Conservation (phyloP, 2,797 vertebrate genomes). For the Orestias chungarensis region DNA sequence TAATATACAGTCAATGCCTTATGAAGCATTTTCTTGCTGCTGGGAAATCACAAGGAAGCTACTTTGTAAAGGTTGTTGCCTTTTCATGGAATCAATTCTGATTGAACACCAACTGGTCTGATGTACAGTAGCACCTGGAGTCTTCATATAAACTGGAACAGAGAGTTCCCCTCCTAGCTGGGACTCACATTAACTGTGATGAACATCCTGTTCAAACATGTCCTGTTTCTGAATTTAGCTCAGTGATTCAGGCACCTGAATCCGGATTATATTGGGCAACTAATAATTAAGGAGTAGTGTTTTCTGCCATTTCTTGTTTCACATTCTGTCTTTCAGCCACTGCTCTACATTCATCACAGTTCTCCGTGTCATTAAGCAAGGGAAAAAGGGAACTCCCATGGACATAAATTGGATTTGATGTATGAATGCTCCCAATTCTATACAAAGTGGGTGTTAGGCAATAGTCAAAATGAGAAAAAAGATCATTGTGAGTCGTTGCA, state of each 20-base stretch:
- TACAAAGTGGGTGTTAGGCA: conserved; percentile 33
- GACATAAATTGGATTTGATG: conserved; percentile 28
- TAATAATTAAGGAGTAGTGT: conserved; percentile 11
- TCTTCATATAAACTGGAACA: conserved; percentile 17
- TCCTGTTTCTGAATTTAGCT: conserved; percentile 13
- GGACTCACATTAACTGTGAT: conserved; percentile 21
- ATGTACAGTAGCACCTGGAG: conserved; percentile 17
- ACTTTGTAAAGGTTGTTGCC: conserved; percentile 20
- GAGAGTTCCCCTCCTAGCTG: conserved; percentile 17
- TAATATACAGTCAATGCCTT: no score
- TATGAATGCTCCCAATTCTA: conserved; percentile 17
- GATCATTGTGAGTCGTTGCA: conserved; percentile 35
- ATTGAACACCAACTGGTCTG: conserved; percentile 24
- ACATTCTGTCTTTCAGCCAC: conserved; percentile 33
- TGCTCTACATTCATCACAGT: conserved; percentile 14
- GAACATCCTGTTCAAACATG: conserved; percentile 33
- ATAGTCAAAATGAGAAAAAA: conserved; percentile 40
- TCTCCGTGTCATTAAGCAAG: conserved; percentile 11
- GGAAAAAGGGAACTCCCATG: conserved; percentile 50
- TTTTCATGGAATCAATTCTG: conserved; percentile 28
- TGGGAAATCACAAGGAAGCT: background rate
- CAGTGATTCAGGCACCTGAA: conserved; percentile 13
- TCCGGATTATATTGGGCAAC: conserved; percentile 7
- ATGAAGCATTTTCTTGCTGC: conserved; percentile 7
- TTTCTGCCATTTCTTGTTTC: conserved; percentile 23